phyloP scores from a whole-genome alignment of 1,140 invertebrate species.

The Drosophila kepulauana region DNA sequence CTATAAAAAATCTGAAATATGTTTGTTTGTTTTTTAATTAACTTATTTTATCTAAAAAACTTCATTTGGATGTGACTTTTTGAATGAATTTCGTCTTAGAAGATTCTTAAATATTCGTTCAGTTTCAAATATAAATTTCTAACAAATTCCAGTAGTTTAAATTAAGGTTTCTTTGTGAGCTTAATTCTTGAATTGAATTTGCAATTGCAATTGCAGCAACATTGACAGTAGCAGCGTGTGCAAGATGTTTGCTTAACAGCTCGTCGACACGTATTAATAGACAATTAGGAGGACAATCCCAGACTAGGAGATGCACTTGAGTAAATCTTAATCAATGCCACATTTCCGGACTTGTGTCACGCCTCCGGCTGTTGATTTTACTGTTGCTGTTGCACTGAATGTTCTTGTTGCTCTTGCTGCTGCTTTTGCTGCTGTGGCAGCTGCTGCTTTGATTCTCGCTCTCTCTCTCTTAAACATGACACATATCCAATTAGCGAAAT shows the following conservation, averaged over 20 bases:
- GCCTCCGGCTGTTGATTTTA: conserved; percentile 15
- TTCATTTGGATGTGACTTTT: no score
- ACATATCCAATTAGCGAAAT: conserved; percentile 64
- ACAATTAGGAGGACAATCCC: conserved; percentile 20
- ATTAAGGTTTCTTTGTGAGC: not conserved
- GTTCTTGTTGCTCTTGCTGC: not conserved
- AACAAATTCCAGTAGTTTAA: no score
- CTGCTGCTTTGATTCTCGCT: conserved; percentile 16
- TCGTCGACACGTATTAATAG: conserved; percentile 25
- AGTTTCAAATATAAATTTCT: no score
- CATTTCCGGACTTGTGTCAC: conserved; percentile 43
- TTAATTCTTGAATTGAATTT: not conserved
- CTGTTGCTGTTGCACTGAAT: not conserved
- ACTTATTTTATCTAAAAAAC: no score
- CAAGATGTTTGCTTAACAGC: conserved; percentile 3
- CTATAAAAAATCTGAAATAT: no score
- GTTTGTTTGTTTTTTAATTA: no score
- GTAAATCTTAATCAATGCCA: conserved; percentile 41
- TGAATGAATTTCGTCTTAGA: no score
- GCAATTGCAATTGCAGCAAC: not conserved
- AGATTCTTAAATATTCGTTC: no score
- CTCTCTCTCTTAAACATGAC: conserved; percentile 27
- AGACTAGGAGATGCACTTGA: conserved; percentile 13
- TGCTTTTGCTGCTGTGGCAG: not conserved
- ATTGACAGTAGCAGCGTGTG: not conserved